Percentiles rank a stretch among this genome's conserved stretches.
Conservation (phyloP, 2,113 vertebrate species). For the Pithys albifrons region DNA sequence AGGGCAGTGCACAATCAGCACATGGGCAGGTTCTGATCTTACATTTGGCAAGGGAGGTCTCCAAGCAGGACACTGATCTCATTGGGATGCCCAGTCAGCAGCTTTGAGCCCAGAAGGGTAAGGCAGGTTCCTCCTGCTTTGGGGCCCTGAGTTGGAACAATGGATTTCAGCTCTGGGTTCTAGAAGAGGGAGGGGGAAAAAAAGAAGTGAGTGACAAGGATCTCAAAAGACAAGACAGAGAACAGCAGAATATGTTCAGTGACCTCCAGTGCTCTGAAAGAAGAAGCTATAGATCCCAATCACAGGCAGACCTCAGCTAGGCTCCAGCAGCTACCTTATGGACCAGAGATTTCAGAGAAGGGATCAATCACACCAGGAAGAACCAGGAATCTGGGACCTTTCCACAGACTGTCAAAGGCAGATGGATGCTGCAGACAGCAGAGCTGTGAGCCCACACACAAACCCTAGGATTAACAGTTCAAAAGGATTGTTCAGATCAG, state of each 20-base stretch:
- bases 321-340: neutral
- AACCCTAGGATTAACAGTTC: neutral
- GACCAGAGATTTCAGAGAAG: neutral
- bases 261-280: neutral
- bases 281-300: neutral
- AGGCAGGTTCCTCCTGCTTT: slow-evolving; percentile 90
- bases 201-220: neutral
- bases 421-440: neutral
- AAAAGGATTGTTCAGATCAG: slow-evolving; percentile 27
- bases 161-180: slow-evolving; percentile 86
- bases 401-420: neutral
- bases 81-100: slow-evolving; percentile 85
- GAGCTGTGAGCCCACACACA: neutral
- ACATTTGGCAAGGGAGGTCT: slow-evolving; percentile 87
- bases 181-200: neutral
- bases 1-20: neutral
- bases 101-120: slow-evolving; percentile 85
- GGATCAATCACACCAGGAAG: neutral
- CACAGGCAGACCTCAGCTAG: neutral
- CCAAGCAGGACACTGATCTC: slow-evolving; percentile 87
- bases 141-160: slow-evolving; percentile 86
- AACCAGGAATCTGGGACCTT: fast-evolving
- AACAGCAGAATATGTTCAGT: neutral
- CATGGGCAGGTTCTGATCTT: slow-evolving; percentile 49
- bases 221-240: neutral